Evolutionary conservation across 2,113 vertebrate genomes (phyloP).

Genomic region (Oryzias melastigma): DNA sequence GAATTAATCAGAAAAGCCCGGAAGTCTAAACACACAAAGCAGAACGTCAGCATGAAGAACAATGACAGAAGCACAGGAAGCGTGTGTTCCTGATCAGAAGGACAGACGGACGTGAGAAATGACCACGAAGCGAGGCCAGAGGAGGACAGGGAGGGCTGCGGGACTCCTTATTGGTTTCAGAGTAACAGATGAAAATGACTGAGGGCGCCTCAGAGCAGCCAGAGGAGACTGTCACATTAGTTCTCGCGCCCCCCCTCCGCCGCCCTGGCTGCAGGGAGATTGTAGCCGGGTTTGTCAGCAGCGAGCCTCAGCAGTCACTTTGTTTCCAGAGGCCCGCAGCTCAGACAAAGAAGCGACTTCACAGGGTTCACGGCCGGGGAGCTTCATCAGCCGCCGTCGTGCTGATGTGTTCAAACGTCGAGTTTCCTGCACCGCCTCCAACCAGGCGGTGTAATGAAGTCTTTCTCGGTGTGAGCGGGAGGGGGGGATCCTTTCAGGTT

Average conservation of each 20-base stretch:
- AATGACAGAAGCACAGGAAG: constrained; percentile 12
- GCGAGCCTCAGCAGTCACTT: constrained; percentile 60
- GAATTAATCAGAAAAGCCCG: background rate
- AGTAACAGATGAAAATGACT: constrained; percentile 50
- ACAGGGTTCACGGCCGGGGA: constrained; percentile 23
- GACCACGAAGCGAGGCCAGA: constrained; percentile 43
- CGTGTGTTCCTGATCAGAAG: constrained; percentile 44
- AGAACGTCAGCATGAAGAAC: constrained; percentile 2
- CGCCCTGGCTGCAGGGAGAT: constrained; percentile 33
- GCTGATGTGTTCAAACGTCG: constrained; percentile 29
- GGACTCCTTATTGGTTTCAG: constrained; percentile 41
- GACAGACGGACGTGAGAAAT: constrained; percentile 37
- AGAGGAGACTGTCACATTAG: constrained; percentile 42
- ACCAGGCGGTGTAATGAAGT: too few relatives aligned
- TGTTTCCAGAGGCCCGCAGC: constrained; percentile 46
- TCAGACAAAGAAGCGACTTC: constrained; percentile 40
- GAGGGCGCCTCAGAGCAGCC: constrained; percentile 44
- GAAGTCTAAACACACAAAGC: constrained; percentile 15
- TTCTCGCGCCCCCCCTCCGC: constrained; percentile 27
- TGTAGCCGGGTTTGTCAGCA: constrained; percentile 45
- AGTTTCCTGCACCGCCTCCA: constrained; percentile 9
- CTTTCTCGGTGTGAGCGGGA: too few relatives aligned
- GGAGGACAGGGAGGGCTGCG: constrained; percentile 25
- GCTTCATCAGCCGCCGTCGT: constrained; percentile 29
- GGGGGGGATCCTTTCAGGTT: too few relatives aligned